Base-by-base conservation (phyloP, 2,797 vertebrate genomes). In the Staurois parvus region DNA sequence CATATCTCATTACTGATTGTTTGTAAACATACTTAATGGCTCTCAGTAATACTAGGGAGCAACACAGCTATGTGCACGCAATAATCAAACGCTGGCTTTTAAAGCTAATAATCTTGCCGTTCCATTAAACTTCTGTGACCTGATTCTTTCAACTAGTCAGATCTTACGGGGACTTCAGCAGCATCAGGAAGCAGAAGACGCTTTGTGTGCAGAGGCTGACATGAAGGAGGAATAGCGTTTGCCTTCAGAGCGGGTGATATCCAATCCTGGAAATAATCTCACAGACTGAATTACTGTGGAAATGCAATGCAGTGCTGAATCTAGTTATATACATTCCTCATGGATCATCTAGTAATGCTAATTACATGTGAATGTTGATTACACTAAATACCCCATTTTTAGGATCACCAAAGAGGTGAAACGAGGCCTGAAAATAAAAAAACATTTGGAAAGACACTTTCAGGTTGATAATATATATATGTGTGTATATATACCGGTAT, bases 61-160 rank as follows among this genome's bases (percentile, higher is more conserved):
- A 45, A 45, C n/a, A 32, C 15, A 72, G 37, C 17, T 9, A 72
- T 34, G 45, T 32, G 26, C 7, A 67, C 45, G 52, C 66, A 34
- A 74, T 79, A 34, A 79, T 79, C 30, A 79, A 30, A 79, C 29
- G 34, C 21, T 15, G 37, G 19, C 17, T 37, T 62, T 79, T 29
- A 79, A 48, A 52, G 52, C 69, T 24, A 66, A 66, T 67, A 66
- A 85, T 79, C 69, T 84, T 40, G n/a, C 48, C 73, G 28, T 79
- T 73, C 76, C 30, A 17, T 79, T 62, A 77, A 30, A 72, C 21
- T 30, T 45, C 26, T 32, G 26, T 79, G 83, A 79, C 83, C 83
- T 74, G 69, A 85, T 79, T 85, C 76, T 64, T 85, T 79, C 83
- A 79, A 37, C 76, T 52, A 85, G 69, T 79, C 68, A 79, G 66